Evolutionary conservation across 2,888 invertebrate genomes (phyloP), one percentile per base, ranked within the genome.

Genomic region (Agrochola lota): DNA sequence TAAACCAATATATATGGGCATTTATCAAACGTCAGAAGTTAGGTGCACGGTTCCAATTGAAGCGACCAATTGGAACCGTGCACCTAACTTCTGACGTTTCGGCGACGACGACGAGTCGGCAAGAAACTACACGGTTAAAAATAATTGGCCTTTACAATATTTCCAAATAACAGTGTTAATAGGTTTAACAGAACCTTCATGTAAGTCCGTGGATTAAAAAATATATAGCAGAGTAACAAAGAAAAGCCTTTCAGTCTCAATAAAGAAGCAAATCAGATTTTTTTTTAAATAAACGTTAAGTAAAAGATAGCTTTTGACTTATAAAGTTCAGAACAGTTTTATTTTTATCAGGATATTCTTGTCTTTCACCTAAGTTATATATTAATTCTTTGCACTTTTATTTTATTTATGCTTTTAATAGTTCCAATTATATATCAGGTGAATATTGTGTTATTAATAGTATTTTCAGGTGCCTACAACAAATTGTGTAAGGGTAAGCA

Each of bases 251-350:
- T 81, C 49, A 57, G 26, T 60, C 55, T 84, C 72, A 62, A 67
- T 84, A 84, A 62, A 84, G 40, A 64, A 20, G 79, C 35, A 71
- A 79, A 84, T 80, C 60, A 62, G 23, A 71, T 84, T 84, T 46
- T 40, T 79, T 84, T 43, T 57, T 49, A 43, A 66, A 79, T 84
- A 78, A 67, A 71, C 49, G 55, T 46, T 60, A 17, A 83, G n/a
- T 60, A 40, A 57, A 71, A 67, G 30, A 84, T 70, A 62, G 30
- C 30, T 49, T 79, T 57, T 84, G 40, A 62, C n/a, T 30, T 30
- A n/a, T 1, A 79, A 79, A 78, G 60, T 60, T 84, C 64, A 78
- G 78, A 59, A 79, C 71, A 5, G 55, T 70, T 70, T 49, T 46
- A 62, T 71, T 84, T 67, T 43, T 67, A 57, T 35, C 60, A 23